phyloP scores from a whole-genome alignment of 2,888 invertebrate genomes.

The Tiliacea citrago region DNA sequence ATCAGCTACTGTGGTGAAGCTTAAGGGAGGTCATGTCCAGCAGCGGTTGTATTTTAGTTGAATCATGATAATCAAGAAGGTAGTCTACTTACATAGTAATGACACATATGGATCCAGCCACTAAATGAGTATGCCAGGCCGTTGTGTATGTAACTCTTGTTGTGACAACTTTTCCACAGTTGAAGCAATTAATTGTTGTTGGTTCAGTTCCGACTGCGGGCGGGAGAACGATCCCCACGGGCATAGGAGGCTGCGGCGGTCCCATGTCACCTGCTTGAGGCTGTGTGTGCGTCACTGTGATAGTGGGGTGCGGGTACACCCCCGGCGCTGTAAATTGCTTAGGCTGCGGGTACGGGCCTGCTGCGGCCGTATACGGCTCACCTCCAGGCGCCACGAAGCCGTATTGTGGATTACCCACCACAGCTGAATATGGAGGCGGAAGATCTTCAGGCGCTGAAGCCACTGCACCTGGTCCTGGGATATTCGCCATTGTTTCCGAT shows the following conservation, averaged over 20 bases:
- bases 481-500: constrained; percentile 75
- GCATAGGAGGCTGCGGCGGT: constrained; percentile 73
- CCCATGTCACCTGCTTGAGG: constrained; percentile 75
- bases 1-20: not conserved
- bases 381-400: constrained; percentile 78
- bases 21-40: not conserved
- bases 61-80: not conserved
- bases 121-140: constrained; percentile 88
- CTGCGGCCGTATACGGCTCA: constrained; percentile 55
- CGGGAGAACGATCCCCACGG: constrained; percentile 83
- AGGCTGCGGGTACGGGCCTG: constrained; percentile 72
- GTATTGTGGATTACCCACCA: constrained; percentile 85
- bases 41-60: not conserved
- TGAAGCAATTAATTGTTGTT: constrained; percentile 86
- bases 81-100: constrained; percentile 84
- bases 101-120: constrained; percentile 87
- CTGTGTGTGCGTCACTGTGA: constrained; percentile 76
- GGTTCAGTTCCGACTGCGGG: constrained; percentile 86
- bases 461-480: constrained; percentile 72
- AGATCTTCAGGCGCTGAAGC: constrained; percentile 83
- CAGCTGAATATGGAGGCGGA: constrained; percentile 87
- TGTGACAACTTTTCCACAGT: constrained; percentile 86
- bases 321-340: constrained; percentile 85
- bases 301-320: constrained; percentile 85
- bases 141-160: constrained; percentile 88